These are phyloP conservation scores for Ornithoptera priamus DNA, from an alignment of 2,888 invertebrate species.

Conservation along the genomic window DNA sequence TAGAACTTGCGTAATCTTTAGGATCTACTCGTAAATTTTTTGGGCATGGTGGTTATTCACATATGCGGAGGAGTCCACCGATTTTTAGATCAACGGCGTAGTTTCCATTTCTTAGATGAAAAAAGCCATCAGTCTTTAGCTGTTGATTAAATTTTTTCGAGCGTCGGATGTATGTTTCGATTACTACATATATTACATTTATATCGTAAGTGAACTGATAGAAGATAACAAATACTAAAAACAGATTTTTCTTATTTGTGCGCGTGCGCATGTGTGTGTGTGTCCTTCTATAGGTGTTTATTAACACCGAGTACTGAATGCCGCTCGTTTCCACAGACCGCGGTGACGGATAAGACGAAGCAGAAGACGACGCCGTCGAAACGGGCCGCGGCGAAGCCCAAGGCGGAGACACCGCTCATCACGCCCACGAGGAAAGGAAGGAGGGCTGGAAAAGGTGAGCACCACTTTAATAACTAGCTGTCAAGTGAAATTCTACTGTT, in stretches of 20 bases:
- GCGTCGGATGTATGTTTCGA: too few species aligned
- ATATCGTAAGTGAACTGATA: constrained; percentile 4
- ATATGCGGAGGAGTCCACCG: too few species aligned
- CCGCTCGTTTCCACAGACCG: constrained; percentile 47
- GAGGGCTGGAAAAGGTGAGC: constrained; percentile 45
- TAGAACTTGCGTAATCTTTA: too few species aligned
- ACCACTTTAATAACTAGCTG: constrained; percentile 28
- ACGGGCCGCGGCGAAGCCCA: constrained; percentile 48
- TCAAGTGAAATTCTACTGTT: too few species aligned
- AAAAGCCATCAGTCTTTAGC: too few species aligned
- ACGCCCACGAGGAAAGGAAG: constrained; percentile 54
- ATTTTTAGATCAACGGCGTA: too few species aligned
- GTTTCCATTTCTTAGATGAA: too few species aligned
- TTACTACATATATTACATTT: too few species aligned
- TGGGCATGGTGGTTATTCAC: too few species aligned
- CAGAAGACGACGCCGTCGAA: constrained; percentile 45
- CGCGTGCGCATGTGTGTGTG: background rate
- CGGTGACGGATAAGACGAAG: constrained; percentile 63
- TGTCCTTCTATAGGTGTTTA: background rate
- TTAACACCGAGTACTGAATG: background rate
- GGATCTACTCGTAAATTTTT: too few species aligned
- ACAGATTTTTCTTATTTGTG: too few species aligned
- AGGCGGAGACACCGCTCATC: constrained; percentile 40
- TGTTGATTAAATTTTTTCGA: too few species aligned
- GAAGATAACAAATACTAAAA: background rate